Conservation (phyloP, 1,140 invertebrate species). For the Anoplophora glabripennis region DNA sequence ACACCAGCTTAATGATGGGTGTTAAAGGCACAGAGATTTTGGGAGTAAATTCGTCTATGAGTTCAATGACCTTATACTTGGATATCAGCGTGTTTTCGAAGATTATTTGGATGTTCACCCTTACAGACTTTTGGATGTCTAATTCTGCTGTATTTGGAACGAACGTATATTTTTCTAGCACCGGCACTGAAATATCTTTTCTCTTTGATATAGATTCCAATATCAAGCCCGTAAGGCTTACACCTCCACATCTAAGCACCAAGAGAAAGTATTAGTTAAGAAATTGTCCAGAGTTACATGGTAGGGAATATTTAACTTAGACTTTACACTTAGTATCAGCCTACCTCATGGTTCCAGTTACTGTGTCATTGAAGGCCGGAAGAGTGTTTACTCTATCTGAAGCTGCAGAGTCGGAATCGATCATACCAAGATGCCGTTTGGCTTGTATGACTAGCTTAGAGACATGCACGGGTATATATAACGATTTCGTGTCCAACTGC, state of each 20-base stretch:
- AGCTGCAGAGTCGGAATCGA: slow-evolving; percentile 11
- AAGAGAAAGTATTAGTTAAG: too few relatives aligned
- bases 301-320: too few relatives aligned
- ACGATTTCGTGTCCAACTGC: slow-evolving; percentile 64
- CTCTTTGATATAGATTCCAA: slow-evolving; percentile 72
- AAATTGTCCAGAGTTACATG: too few relatives aligned
- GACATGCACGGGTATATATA: slow-evolving; percentile 84
- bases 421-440: slow-evolving; percentile 59
- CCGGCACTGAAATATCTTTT: slow-evolving; percentile 60
- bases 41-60: slow-evolving; percentile 54
- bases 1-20: slow-evolving; percentile 55
- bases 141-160: slow-evolving; percentile 60
- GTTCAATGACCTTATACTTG: slow-evolving; percentile 73
- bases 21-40: slow-evolving; percentile 53
- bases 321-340: too few relatives aligned
- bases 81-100: slow-evolving; percentile 71
- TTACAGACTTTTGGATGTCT: slow-evolving; percentile 47
- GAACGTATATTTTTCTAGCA: slow-evolving; percentile 75
- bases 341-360: slow-evolving; percentile 21
- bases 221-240: slow-evolving; percentile 79
- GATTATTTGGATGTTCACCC: slow-evolving; percentile 66
- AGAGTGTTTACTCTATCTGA: slow-evolving; percentile 2
- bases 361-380: slow-evolving; percentile 6
- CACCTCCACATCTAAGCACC: slow-evolving; percentile 76
- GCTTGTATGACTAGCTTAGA: slow-evolving; percentile 76